phyloP scores from a whole-genome alignment of 2,797 vertebrate genomes.

The Hipposideros larvatus region DNA sequence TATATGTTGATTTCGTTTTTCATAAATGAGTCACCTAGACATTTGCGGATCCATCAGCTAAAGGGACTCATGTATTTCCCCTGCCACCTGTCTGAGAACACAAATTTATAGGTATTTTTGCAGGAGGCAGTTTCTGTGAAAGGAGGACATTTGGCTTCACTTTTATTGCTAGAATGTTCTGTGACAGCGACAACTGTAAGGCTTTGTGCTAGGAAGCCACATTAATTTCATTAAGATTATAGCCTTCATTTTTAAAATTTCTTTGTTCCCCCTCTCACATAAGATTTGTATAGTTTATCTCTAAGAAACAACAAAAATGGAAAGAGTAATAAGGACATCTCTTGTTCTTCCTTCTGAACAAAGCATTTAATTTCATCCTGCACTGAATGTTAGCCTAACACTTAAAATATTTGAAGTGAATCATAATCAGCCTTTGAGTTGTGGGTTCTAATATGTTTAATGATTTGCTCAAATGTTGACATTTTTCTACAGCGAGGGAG shows the following conservation, averaged over 20 bases:
- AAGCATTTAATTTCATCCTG: constrained; percentile 39
- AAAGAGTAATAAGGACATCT: background rate
- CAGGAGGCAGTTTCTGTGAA: constrained; percentile 18
- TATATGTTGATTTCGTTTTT: background rate
- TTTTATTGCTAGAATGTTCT: constrained; percentile 59
- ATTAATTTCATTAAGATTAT: constrained; percentile 31
- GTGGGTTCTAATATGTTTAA: constrained; percentile 45
- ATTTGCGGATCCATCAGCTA: background rate
- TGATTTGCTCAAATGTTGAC: constrained; percentile 58
- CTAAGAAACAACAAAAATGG: background rate
- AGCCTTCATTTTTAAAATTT: background rate
- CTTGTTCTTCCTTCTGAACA: background rate
- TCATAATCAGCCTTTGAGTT: constrained; percentile 8
- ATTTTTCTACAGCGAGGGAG: background rate
- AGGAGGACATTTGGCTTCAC: background rate
- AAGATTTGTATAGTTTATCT: background rate
- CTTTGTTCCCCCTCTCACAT: background rate
- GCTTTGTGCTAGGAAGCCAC: background rate
- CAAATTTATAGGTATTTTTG: constrained; percentile 25
- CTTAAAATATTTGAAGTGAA: constrained; percentile 67
- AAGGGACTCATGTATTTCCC: background rate
- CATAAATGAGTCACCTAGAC: background rate
- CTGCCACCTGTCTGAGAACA: background rate
- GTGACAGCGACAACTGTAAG: background rate
- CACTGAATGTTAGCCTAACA: constrained; percentile 53